Percentiles rank a stretch among this genome's conserved stretches.
These are phyloP conservation scores for Momotus momota DNA, from an alignment of 2,797 vertebrate species.

Conservation along the genomic window DNA sequence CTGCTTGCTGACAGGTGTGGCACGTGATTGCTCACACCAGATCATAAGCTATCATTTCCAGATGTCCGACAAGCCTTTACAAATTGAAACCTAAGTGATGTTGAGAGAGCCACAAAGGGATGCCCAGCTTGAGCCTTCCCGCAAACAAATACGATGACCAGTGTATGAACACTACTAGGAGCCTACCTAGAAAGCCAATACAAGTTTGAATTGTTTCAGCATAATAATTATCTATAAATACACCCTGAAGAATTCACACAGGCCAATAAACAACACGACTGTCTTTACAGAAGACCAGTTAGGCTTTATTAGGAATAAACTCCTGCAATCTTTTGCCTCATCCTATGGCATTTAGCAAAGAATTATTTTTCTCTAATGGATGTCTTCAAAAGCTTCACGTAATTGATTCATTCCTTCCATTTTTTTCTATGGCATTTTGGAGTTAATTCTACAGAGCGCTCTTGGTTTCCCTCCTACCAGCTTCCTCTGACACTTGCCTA, in stretches of 20 bases:
- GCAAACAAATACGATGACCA: not conserved
- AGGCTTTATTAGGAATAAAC: not conserved
- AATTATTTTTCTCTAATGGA: slow-evolving; percentile 12
- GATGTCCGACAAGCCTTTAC: not conserved
- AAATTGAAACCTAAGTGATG: not conserved
- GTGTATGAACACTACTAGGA: not conserved
- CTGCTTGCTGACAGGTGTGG: not conserved
- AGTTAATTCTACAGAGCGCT: slow-evolving; percentile 44
- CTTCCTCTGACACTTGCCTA: slow-evolving; percentile 28
- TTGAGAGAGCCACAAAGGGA: not conserved
- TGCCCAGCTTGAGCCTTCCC: not conserved
- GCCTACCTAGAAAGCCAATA: not conserved
- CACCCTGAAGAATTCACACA: not conserved
- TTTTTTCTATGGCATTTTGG: slow-evolving; percentile 29
- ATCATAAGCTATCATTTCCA: not conserved
- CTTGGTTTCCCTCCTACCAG: slow-evolving; percentile 23
- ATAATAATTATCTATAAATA: not conserved
- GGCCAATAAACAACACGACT: not conserved
- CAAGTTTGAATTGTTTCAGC: not conserved
- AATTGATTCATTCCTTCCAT: slow-evolving; percentile 26
- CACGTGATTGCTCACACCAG: not conserved
- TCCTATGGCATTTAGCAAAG: not conserved
- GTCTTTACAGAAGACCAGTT: not conserved
- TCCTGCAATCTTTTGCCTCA: not conserved
- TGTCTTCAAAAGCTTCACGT: slow-evolving; percentile 4